phyloP scores from a whole-genome alignment of 2,888 invertebrate species.

The Xanthia togata region DNA sequence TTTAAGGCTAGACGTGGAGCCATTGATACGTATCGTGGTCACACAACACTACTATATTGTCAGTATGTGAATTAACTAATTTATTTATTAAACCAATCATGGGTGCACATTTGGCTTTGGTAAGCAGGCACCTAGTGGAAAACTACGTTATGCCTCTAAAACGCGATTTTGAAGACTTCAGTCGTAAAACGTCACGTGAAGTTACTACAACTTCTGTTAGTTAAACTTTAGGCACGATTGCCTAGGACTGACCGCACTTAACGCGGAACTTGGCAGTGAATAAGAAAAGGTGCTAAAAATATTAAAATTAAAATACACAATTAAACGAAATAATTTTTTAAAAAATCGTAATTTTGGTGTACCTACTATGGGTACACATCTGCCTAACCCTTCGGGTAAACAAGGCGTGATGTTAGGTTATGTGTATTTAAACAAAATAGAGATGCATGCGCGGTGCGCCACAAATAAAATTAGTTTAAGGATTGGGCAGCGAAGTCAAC shows the following conservation, averaged over 20 bases:
- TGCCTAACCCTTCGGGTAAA: neutral
- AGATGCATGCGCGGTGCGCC: slow-evolving; percentile 17
- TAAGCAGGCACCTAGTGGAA: neutral
- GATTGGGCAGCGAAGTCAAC: slow-evolving; percentile 60
- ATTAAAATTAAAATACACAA: slow-evolving; percentile 4
- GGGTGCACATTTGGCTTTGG: neutral
- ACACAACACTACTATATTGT: neutral
- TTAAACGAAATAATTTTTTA: neutral
- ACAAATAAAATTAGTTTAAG: slow-evolving; percentile 37
- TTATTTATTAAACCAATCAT: slow-evolving; percentile 16
- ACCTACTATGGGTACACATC: too few relatives aligned
- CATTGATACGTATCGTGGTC: neutral
- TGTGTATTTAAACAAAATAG: neutral
- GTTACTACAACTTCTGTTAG: slow-evolving; percentile 1
- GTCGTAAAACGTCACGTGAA: slow-evolving; percentile 8
- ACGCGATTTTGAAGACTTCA: slow-evolving; percentile 1
- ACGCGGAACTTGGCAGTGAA: neutral
- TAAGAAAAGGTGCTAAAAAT: slow-evolving; percentile 32
- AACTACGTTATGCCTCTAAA: neutral
- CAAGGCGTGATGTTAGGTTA: neutral
- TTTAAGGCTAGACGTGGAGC: neutral
- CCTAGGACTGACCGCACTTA: slow-evolving; percentile 12
- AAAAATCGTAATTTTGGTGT: too few relatives aligned
- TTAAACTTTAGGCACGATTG: slow-evolving; percentile 3
- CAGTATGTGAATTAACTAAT: neutral